These are phyloP conservation scores for Tholera decimalis DNA, from an alignment of 2,888 invertebrate genomes.

Conservation along the genomic window DNA sequence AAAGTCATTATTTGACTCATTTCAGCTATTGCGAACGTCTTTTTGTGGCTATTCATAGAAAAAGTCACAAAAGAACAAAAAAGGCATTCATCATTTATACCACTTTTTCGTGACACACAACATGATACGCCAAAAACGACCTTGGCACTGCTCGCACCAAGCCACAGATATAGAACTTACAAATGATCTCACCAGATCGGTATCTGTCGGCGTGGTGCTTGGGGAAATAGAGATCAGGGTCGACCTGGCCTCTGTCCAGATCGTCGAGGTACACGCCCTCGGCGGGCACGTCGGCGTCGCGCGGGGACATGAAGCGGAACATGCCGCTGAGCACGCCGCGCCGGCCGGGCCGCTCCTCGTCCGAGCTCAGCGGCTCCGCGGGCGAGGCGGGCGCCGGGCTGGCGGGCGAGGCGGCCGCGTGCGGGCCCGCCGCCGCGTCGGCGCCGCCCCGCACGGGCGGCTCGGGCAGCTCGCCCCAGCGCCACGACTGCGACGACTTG, in stretches of 20 bases:
- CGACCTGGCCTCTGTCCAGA: slow-evolving; percentile 96
- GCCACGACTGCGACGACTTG: slow-evolving; percentile 94
- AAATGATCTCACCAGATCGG: slow-evolving; percentile 82
- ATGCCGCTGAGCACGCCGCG: slow-evolving; percentile 96
- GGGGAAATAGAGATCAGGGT: slow-evolving; percentile 98
- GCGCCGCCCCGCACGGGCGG: slow-evolving; percentile 80
- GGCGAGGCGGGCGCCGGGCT: slow-evolving; percentile 81
- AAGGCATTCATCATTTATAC: background rate
- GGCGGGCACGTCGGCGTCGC: slow-evolving; percentile 88
- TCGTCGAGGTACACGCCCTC: slow-evolving; percentile 98
- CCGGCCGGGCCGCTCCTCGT: slow-evolving; percentile 87
- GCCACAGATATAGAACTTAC: slow-evolving; percentile 63
- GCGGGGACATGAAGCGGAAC: slow-evolving; percentile 96
- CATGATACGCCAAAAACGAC: slow-evolving; percentile 34
- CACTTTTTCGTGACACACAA: slow-evolving; percentile 9
- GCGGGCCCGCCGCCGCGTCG: slow-evolving; percentile 69
- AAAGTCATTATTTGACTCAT: slow-evolving; percentile 21
- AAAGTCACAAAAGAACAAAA: too few relatives aligned
- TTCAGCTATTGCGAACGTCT: background rate
- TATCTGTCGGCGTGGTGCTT: slow-evolving; percentile 92
- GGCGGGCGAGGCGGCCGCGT: slow-evolving; percentile 76
- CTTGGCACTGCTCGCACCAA: slow-evolving; percentile 38
- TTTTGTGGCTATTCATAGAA: background rate
- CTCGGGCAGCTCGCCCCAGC: slow-evolving; percentile 97
- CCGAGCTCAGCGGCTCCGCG: slow-evolving; percentile 86